Evolutionary conservation across 2,113 vertebrate species (phyloP).

Genomic region (Oreochromis aureus): DNA sequence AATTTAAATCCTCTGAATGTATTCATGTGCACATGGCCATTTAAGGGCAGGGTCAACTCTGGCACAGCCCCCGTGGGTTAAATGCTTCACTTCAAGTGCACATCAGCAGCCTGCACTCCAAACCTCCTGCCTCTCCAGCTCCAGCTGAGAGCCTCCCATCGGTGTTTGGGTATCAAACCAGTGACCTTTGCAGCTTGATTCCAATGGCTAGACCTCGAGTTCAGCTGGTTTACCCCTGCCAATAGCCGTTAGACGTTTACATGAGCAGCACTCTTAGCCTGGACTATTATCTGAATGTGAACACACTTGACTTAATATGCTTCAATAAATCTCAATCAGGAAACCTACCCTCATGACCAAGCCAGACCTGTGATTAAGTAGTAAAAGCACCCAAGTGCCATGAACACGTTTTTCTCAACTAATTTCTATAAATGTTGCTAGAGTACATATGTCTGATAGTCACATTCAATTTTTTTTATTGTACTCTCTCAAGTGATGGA

Average conservation of each 20-base stretch:
- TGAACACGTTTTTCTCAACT: background rate
- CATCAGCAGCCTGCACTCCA: conserved; percentile 11
- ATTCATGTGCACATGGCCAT: background rate
- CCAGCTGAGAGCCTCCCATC: conserved; percentile 22
- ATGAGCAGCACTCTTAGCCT: background rate
- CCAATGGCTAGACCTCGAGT: conserved; percentile 7
- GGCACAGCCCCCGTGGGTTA: background rate
- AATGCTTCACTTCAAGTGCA: conserved; percentile 46
- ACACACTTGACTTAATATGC: background rate
- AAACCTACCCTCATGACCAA: background rate
- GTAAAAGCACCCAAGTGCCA: background rate
- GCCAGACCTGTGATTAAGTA: background rate
- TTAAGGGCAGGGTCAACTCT: conserved; percentile 2
- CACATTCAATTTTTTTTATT: background rate
- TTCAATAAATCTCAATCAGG: background rate
- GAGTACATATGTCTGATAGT: background rate
- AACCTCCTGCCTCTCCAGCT: conserved; percentile 10
- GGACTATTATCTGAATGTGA: background rate
- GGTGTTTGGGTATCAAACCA: conserved; percentile 15
- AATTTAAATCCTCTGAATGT: conserved; percentile 3
- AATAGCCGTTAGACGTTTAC: conserved; percentile 16
- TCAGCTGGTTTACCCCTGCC: conserved; percentile 9
- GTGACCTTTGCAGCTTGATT: conserved; percentile 42
- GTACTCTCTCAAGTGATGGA: background rate
- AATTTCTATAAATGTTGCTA: background rate